Evolutionary conservation across 2,797 vertebrate species (phyloP), one percentile per base, ranked within the genome.

Genomic region (Pogoniulus pusillus): DNA sequence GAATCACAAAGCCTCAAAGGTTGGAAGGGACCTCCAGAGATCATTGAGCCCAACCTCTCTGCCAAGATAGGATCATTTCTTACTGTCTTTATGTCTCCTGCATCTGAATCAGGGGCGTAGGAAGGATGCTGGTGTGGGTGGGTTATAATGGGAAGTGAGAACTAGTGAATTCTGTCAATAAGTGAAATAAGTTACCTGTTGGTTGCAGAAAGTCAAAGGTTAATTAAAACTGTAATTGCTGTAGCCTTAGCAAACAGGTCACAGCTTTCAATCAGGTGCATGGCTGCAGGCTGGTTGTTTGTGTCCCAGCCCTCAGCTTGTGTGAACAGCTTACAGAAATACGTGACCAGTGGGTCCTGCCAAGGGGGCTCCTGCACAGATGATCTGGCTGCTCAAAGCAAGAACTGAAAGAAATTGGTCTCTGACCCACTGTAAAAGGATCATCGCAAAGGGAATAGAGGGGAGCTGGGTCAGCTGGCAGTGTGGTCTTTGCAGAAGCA

Each of bases 171-270:
- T 70, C 89, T 72, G 34, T 69, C 92, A 87, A 83, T 58, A 81
- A 60, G 47, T 83, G 79, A 90, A 87, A 57, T 39, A 55, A 72
- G 82, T 93, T 76, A 92, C 80, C 82, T 66, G 63, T 59, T 45
- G 37, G 30, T 7, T 69, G 66, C 55, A 75, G 70, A 85, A 87
- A 69, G 90, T 60, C 93, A 93, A 73, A 89, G 91, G 92, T 95
- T 96, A 94, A 95, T 94, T 87, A 90, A 81, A 93, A 93, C 6
- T 65, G 55, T 81, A 81, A 93, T 91, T 94, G 70, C 62, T 9
- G 4, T 49, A 53, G 73, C 82, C 82, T 90, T 43, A 71, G 72
- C 60, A 54, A 72, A 53, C 22, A 80, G 81, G 66, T 89, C 89
- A 60, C 45, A 49, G 47, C 59, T 87, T 87, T 85, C 89, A 72